phyloP scores from a whole-genome alignment of 1,140 invertebrate genomes.

The Parasteatoda tepidariorum region DNA sequence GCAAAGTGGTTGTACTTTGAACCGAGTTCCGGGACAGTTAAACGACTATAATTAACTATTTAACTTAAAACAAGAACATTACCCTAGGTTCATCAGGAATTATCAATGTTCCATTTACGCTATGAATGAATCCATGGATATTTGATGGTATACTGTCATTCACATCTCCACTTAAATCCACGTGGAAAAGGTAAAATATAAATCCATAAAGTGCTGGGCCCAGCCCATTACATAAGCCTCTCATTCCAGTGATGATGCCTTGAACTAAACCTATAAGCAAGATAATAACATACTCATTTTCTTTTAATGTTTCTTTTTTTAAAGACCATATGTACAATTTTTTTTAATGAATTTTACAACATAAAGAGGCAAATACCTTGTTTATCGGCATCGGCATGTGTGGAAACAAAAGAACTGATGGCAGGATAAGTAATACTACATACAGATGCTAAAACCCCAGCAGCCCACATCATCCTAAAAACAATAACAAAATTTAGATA shows the following conservation, averaged over 20 bases:
- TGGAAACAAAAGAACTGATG: constrained; percentile 98
- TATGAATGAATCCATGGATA: constrained; percentile 52
- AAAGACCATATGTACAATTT: not conserved
- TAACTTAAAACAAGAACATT: not conserved
- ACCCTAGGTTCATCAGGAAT: constrained; percentile 46
- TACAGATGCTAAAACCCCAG: constrained; percentile 93
- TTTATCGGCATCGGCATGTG: constrained; percentile 94
- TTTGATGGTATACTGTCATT: constrained; percentile 34
- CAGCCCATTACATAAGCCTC: constrained; percentile 92
- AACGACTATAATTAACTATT: too few relatives aligned
- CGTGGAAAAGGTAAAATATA: constrained; percentile 98
- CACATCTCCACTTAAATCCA: constrained; percentile 86
- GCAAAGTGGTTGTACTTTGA: too few relatives aligned
- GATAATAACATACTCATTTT: not conserved
- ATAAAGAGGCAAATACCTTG: constrained; percentile 76
- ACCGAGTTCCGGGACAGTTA: too few relatives aligned
- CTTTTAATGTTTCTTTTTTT: not conserved
- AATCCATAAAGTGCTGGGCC: constrained; percentile 97
- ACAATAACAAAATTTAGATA: not conserved
- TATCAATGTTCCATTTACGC: constrained; percentile 38
- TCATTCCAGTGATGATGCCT: constrained; percentile 97
- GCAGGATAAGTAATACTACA: constrained; percentile 93
- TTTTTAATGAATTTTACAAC: not conserved
- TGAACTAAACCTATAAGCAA: constrained; percentile 84
- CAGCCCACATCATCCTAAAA: constrained; percentile 98